Base-by-base conservation (phyloP, 2,797 vertebrate genomes). In the Gobionotothen gibberifrons region DNA sequence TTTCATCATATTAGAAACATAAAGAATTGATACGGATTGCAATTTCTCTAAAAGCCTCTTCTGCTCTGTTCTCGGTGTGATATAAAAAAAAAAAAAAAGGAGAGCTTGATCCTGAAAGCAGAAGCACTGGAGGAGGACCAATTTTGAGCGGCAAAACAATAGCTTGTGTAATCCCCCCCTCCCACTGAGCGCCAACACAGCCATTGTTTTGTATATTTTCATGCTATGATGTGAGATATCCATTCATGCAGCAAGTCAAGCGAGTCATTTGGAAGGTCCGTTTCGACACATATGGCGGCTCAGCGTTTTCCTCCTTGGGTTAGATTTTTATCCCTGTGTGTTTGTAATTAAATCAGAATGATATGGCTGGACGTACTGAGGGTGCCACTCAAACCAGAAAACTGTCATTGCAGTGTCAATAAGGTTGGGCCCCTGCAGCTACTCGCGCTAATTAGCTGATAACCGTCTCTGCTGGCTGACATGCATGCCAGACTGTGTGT, bases 371-470 rank as follows among this genome's bases (percentile, higher is more conserved):
- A 69, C 47, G 62, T 36, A 81, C 21, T 84, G 89, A 83, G 51
- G n/a, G 51, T 51, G 73, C 72, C 71, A 68, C 78, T 90, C 85
- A 84, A 85, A 86, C 78, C 70, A 81, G 78, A 70, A 72, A 81
- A 61, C 78, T 80, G 81, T 84, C 82, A 87, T 46, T 70, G 68
- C 59, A 46, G 81, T 81, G 87, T 85, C 86, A 83, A 74, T 84
- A 80, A 87, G 79, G 80, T 71, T 77, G 72, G 32, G 72, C 76
- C 82, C 83, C 87, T 68, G 78, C 76, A 86, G 90, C 86, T 86
- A 84, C 64, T 2, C n/a, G 61, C 56, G 62, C 84, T 90, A 91
- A 92, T 93, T 90, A 92, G 78, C 85, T 81, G 83, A 85, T 84
- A 85, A 90, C 80, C 69, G 72, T 67, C 84, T 84, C 75, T 53